phyloP scores from a whole-genome alignment of 2,113 vertebrate species.

The Myodes glareolus region DNA sequence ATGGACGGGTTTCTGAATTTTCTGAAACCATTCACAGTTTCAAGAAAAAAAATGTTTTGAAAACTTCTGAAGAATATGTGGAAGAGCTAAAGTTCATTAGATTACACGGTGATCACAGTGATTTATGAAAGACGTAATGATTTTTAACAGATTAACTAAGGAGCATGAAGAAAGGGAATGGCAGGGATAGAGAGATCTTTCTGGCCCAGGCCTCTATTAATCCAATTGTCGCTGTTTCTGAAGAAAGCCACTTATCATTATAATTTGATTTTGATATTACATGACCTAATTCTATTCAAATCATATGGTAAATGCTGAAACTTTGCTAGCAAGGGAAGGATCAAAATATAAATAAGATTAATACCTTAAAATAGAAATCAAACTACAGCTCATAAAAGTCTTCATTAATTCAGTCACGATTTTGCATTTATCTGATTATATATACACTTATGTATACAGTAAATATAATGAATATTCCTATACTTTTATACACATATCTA shows the following conservation, averaged over 20 bases:
- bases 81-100: conserved; percentile 42
- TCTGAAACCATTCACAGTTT: conserved; percentile 22
- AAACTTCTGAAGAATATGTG: conserved; percentile 27
- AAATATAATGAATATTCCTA: background rate
- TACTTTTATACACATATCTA: background rate
- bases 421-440: background rate
- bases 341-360: conserved; percentile 55
- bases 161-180: conserved; percentile 43
- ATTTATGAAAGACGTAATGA: conserved; percentile 41
- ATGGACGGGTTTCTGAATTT: background rate
- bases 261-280: conserved; percentile 69
- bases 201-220: conserved; percentile 49
- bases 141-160: conserved; percentile 41
- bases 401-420: conserved; percentile 13
- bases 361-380: conserved; percentile 54
- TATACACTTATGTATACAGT: background rate
- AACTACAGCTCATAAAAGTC: background rate
- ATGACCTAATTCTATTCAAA: conserved; percentile 59
- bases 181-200: conserved; percentile 19
- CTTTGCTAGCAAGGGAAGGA: conserved; percentile 49
- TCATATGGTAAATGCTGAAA: conserved; percentile 52
- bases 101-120: background rate
- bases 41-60: conserved; percentile 4
- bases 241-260: conserved; percentile 51
- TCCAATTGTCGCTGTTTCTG: conserved; percentile 57